Evolutionary conservation across 2,888 invertebrate genomes (phyloP).

Genomic region (Amiota mariae): DNA sequence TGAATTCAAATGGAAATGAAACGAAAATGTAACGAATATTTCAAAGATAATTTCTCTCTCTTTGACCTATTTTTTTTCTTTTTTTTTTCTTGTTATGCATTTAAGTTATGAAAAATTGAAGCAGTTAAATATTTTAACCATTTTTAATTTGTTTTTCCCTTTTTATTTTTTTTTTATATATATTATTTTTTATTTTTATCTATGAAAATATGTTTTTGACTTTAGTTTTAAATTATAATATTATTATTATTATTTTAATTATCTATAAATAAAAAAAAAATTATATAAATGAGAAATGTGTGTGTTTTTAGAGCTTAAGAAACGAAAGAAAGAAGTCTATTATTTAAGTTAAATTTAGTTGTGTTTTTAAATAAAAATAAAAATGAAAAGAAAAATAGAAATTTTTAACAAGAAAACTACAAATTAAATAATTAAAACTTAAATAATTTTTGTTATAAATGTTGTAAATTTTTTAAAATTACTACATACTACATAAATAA

Average conservation of each 20-base stretch:
- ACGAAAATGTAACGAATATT: no score
- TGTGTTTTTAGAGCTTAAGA: slow-evolving; percentile 20
- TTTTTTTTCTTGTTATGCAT: no score
- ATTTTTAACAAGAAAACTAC: slow-evolving; percentile 31
- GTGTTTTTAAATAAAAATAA: slow-evolving; percentile 13
- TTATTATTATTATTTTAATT: slow-evolving; percentile 4
- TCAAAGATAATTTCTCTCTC: no score
- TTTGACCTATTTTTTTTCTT: no score
- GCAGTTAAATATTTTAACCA: no score
- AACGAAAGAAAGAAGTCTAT: slow-evolving; percentile 12
- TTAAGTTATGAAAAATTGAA: no score
- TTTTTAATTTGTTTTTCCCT: no score
- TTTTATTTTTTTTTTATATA: no score
- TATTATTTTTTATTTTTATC: no score
- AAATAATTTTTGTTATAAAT: slow-evolving; percentile 60
- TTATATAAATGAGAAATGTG: slow-evolving; percentile 23
- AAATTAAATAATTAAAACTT: slow-evolving; percentile 29
- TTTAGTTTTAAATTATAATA: not conserved
- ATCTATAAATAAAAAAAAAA: not conserved
- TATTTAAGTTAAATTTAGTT: slow-evolving; percentile 23
- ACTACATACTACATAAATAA: slow-evolving; percentile 42
- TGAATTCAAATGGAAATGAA: no score
- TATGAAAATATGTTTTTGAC: no score
- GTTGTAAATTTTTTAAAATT: slow-evolving; percentile 66
- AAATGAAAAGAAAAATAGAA: slow-evolving; percentile 23